These are phyloP conservation scores for Cheilosia scutellata DNA, from an alignment of 2,888 invertebrate species.

Conservation along the genomic window DNA sequence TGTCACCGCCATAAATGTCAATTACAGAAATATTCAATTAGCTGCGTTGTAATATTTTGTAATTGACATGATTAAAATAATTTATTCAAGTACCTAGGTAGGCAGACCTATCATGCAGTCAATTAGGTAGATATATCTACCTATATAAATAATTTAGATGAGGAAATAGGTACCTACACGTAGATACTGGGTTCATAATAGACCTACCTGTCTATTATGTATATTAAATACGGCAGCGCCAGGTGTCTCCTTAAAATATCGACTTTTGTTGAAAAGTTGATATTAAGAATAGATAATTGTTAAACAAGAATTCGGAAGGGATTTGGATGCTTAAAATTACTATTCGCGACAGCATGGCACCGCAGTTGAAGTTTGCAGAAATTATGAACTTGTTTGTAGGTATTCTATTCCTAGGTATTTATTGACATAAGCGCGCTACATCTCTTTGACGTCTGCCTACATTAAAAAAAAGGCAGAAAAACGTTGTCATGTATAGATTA, in stretches of 20 bases:
- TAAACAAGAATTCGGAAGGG: too few relatives aligned
- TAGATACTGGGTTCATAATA: neutral
- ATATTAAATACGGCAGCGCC: neutral
- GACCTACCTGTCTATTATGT: neutral
- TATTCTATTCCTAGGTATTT: too few relatives aligned
- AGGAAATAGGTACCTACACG: neutral
- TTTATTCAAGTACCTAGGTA: slow-evolving; percentile 46
- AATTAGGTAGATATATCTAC: slow-evolving; percentile 6
- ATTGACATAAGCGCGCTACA: too few relatives aligned
- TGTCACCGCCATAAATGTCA: slow-evolving; percentile 62
- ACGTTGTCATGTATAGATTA: too few relatives aligned
- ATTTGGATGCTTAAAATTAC: too few relatives aligned
- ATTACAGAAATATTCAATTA: slow-evolving; percentile 74
- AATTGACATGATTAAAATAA: slow-evolving; percentile 74
- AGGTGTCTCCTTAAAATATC: neutral
- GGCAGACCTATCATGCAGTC: slow-evolving; percentile 22
- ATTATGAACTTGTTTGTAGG: too few relatives aligned
- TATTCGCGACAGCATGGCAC: too few relatives aligned
- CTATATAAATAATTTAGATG: slow-evolving; percentile 10
- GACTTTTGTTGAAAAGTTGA: too few relatives aligned
- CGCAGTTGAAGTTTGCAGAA: too few relatives aligned
- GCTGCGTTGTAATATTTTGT: slow-evolving; percentile 67
- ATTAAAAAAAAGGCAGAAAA: too few relatives aligned
- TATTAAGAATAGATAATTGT: too few relatives aligned
- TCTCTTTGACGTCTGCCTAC: too few relatives aligned